phyloP scores from a whole-genome alignment of 2,888 invertebrate species.

The Adelphocoris suturalis region DNA sequence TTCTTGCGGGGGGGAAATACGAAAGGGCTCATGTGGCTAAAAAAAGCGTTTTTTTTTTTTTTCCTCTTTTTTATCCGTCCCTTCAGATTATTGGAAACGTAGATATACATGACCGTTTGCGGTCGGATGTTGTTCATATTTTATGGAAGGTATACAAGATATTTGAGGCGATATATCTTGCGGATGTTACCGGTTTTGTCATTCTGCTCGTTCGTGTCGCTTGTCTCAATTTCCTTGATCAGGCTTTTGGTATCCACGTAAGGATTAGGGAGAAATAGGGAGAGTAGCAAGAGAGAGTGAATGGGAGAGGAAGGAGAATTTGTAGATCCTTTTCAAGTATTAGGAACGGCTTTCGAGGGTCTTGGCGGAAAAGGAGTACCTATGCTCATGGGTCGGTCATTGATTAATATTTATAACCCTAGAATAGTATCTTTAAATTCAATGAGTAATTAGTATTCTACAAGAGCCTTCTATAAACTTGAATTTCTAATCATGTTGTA shows the following conservation, averaged over 20 bases:
- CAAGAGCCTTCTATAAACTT: too few relatives aligned
- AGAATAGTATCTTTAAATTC: too few relatives aligned
- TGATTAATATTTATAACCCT: too few relatives aligned
- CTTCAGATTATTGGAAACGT: constrained; percentile 32
- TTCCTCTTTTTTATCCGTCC: not conserved
- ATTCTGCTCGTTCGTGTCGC: not conserved
- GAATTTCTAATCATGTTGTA: too few relatives aligned
- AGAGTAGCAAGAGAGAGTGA: too few relatives aligned
- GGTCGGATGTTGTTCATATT: constrained; percentile 8
- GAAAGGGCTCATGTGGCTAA: constrained; percentile 26
- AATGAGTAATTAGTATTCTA: too few relatives aligned
- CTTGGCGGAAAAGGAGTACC: too few relatives aligned
- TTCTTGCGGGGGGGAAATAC: constrained; percentile 36
- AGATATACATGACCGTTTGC: not conserved
- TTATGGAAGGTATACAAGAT: not conserved
- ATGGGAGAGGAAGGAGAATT: too few relatives aligned
- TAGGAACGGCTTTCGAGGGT: too few relatives aligned
- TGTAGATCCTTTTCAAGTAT: too few relatives aligned
- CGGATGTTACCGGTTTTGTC: not conserved
- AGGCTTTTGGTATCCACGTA: not conserved
- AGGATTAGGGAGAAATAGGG: too few relatives aligned
- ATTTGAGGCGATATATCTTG: not conserved
- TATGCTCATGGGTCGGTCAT: too few relatives aligned
- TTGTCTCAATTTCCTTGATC: not conserved
- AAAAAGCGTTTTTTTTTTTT: not conserved